Evolutionary conservation across 2,797 vertebrate genomes (phyloP), one percentile per base, ranked within the genome.

Genomic region (Liparis tanakae): DNA sequence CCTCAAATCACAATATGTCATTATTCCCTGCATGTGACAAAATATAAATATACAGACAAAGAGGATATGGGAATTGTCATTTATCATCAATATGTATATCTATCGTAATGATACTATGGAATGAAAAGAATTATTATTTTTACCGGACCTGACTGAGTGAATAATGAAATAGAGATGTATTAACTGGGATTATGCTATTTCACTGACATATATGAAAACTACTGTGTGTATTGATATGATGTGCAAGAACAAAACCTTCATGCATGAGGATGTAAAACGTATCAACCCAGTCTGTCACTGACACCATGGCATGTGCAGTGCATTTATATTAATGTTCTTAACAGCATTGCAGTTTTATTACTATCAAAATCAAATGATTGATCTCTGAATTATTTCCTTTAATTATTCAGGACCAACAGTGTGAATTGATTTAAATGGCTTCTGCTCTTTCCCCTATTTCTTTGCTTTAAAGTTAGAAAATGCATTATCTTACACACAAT

Each of bases 381-480:
- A 70, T 12, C 37, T 56, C 1, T 10, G 43, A 83, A 55, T 81
- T 57, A 73, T 62, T 58, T 10, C 70, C 53, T 34, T 76, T 48
- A 78, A 76, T 77, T 63, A 69, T 73, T 68, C 12, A 48, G 33
- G n/a, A 51, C 9, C 7, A n/a, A 46, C 33, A 61, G n/a, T 1
- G 0, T 57, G 34, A 56, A 30, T 71, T 48, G 22, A 20, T 71
- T 44, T 60, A n/a, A 50, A 55, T 39, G 30, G 33, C 9, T 59
- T 7, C 39, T 37, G 25, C 0, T 5, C 4, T 13, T 51, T 20
- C 9, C 0, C 48, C 48, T 30, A 30, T 30, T 30, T 30, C 25
- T 30, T 25, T 53, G 1, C 44, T 62, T 61, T n/a, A 43, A 41
- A 37, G 63, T 41, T 70, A 18, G 51, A 37, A 39, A 56, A 20